Percentiles rank a stretch among this genome's conserved stretches.
Conservation (phyloP, 2,888 invertebrate species). For the Sceliomorpha sp. region DNA sequence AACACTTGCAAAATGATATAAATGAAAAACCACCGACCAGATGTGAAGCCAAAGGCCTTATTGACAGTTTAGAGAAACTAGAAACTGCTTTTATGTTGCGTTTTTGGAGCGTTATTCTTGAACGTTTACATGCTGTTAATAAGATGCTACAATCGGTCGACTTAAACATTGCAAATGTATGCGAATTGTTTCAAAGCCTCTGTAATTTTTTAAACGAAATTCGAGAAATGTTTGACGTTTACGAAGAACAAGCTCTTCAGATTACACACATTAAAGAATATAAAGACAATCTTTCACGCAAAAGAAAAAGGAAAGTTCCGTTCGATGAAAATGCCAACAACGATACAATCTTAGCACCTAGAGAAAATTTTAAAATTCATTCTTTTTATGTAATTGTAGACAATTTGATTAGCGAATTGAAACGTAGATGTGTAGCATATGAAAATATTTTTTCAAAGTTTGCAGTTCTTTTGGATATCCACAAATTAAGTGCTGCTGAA, state of each 20-base stretch:
- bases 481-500: background rate
- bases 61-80: conserved; percentile 13
- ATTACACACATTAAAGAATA: no score
- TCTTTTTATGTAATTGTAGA: conserved; percentile 29
- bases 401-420: conserved; percentile 15
- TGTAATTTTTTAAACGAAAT: no score
- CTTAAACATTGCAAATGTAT: conserved; percentile 3
- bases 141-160: conserved; percentile 14
- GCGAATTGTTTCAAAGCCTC: conserved; percentile 6
- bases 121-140: conserved; percentile 25
- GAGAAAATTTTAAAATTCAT: conserved; percentile 20
- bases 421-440: conserved; percentile 4
- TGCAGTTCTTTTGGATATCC: conserved; percentile 7
- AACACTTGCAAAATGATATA: conserved; percentile 4
- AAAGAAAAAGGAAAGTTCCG: conserved; percentile 17
- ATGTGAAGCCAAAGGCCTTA: conserved; percentile 7
- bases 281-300: background rate
- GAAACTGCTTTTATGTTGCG: conserved; percentile 34
- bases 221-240: no score
- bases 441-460: conserved; percentile 8
- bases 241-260: no score
- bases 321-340: conserved; percentile 11
- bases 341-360: no score
- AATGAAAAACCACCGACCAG: conserved; percentile 21
- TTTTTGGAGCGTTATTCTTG: conserved; percentile 29